Conservation (phyloP, 2,888 invertebrate species). For the Ctenicera cuprea region DNA sequence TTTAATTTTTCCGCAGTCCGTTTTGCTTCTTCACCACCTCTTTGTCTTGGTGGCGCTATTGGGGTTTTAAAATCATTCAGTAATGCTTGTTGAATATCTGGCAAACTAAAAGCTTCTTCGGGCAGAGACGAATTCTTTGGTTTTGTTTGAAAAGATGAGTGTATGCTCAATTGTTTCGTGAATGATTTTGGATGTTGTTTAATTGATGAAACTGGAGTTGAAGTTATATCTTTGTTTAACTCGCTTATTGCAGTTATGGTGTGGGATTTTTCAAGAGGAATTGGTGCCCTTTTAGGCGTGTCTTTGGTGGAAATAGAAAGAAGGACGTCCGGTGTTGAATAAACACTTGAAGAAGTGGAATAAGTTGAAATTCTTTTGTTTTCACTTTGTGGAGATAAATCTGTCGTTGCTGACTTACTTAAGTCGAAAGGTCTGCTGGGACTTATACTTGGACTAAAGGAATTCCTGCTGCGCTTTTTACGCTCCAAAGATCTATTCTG, state of each 20-base stretch:
- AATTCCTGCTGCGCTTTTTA: conserved; percentile 74
- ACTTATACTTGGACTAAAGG: conserved; percentile 70
- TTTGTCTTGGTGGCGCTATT: conserved; percentile 73
- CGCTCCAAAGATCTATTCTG: conserved; percentile 80
- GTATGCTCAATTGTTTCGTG: conserved; percentile 62
- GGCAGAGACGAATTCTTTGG: conserved; percentile 39
- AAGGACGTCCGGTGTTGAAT: conserved; percentile 67
- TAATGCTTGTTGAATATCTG: conserved; percentile 70
- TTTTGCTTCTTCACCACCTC: conserved; percentile 71
- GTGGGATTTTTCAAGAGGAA: conserved; percentile 26
- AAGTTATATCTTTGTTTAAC: background rate
- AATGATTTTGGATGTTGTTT: conserved; percentile 56
- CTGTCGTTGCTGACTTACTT: conserved; percentile 67
- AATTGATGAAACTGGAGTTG: conserved; percentile 48
- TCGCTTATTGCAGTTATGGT: conserved; percentile 26
- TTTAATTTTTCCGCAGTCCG: conserved; percentile 77
- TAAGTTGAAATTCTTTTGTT: conserved; percentile 51
- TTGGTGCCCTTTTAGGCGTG: background rate
- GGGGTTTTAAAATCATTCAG: conserved; percentile 73
- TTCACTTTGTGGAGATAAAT: conserved; percentile 55
- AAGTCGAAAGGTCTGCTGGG: conserved; percentile 64
- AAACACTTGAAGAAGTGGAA: conserved; percentile 58
- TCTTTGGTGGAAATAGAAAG: conserved; percentile 51
- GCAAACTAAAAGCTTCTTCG: conserved; percentile 70
- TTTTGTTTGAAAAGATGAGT: conserved; percentile 57